Conservation (phyloP, 2,888 invertebrate genomes). For the Lathronympha strigana region DNA sequence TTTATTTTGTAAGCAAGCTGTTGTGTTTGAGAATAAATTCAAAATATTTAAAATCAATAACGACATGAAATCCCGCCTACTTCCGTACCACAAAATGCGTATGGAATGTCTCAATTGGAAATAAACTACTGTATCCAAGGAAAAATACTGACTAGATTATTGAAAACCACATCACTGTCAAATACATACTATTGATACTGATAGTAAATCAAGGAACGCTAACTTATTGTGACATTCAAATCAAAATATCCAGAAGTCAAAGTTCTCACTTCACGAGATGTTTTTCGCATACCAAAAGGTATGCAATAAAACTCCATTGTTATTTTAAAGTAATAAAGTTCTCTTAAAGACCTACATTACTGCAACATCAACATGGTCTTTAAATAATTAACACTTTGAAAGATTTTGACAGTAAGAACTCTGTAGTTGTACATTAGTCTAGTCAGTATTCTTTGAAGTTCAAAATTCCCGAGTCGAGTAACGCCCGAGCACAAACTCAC, state of each 20-base stretch:
- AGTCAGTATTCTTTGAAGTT: slow-evolving; percentile 21
- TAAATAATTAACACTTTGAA: too few species aligned
- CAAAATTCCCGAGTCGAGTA: slow-evolving; percentile 62
- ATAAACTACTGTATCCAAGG: slow-evolving; percentile 8
- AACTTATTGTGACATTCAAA: too few species aligned
- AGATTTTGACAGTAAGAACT: background rate
- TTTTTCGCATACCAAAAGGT: background rate
- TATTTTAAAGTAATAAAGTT: background rate
- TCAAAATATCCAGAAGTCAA: too few species aligned
- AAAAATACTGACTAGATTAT: slow-evolving; percentile 27
- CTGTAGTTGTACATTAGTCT: background rate
- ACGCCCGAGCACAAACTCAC: slow-evolving; percentile 68
- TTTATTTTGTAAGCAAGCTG: background rate
- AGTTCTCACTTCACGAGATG: background rate
- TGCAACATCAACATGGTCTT: background rate
- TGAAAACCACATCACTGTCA: background rate
- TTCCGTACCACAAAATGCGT: slow-evolving; percentile 11
- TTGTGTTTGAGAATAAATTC: background rate
- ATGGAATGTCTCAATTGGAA: slow-evolving; percentile 14
- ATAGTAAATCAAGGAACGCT: background rate
- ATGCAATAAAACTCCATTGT: background rate
- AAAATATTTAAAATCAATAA: background rate
- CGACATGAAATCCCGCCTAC: slow-evolving; percentile 27
- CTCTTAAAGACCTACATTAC: background rate
- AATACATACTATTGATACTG: background rate